phyloP scores from a whole-genome alignment of 1,140 invertebrate species.

The Galleria mellonella region DNA sequence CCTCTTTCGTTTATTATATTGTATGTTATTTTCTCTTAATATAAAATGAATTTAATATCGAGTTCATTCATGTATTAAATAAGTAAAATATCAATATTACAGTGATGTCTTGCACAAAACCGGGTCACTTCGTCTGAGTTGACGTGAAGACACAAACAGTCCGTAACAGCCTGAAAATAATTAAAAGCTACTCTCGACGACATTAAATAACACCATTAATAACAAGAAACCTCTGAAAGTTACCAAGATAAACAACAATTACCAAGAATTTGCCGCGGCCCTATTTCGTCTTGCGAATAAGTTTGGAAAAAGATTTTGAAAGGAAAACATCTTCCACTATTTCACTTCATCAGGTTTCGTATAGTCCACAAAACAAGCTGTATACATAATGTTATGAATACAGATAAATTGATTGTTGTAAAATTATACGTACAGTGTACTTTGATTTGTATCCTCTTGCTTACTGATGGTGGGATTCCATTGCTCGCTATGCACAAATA shows the following conservation, averaged over 20 bases:
- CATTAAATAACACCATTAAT: conserved; percentile 62
- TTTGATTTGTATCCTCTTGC: conserved; percentile 87
- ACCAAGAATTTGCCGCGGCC: conserved; percentile 32
- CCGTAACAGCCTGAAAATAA: conserved; percentile 38
- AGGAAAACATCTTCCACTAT: too few species aligned
- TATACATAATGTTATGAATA: too few species aligned
- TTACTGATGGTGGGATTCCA: conserved; percentile 85
- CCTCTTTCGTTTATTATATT: too few species aligned
- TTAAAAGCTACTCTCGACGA: conserved; percentile 46
- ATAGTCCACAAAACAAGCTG: too few species aligned
- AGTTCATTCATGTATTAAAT: too few species aligned
- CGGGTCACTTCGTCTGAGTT: background rate
- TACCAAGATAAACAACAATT: conserved; percentile 56
- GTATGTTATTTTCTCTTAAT: too few species aligned
- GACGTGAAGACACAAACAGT: conserved; percentile 30
- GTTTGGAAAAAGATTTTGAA: background rate
- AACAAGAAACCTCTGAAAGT: conserved; percentile 49
- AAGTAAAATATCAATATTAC: background rate
- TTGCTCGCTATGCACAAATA: conserved; percentile 92
- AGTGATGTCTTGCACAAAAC: background rate
- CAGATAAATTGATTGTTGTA: too few species aligned
- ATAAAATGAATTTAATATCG: too few species aligned
- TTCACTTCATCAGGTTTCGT: too few species aligned
- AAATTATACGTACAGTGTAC: conserved; percentile 86
- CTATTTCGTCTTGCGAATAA: conserved; percentile 23